A percentile compares a stretch with the other conserved stretches of the same genome.
phyloP scores from a whole-genome alignment of 1,140 invertebrate species.

The Scaptomyza hsui region DNA sequence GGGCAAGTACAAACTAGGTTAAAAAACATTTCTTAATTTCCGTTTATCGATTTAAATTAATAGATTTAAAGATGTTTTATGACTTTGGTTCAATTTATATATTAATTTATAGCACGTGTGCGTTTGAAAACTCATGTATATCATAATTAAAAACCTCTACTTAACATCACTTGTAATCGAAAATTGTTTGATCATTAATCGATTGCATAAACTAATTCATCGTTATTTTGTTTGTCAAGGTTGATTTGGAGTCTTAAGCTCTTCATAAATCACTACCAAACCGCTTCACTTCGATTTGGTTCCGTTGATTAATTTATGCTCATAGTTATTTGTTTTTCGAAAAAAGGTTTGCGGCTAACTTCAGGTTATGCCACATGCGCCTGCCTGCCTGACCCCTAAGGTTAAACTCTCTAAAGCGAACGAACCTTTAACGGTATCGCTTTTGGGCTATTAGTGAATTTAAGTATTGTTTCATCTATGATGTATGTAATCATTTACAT shows the following conservation, averaged over 20 bases:
- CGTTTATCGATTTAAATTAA: no score
- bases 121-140: neutral
- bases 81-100: no score
- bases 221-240: slow-evolving; percentile 53
- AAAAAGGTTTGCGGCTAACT: slow-evolving; percentile 14
- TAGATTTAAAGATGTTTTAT: no score
- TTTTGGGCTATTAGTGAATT: slow-evolving; percentile 21
- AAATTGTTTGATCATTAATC: slow-evolving; percentile 21
- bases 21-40: no score
- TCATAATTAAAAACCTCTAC: neutral
- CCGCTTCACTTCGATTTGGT: slow-evolving; percentile 33
- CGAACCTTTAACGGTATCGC: slow-evolving; percentile 28
- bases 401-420: neutral
- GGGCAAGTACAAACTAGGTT: no score
- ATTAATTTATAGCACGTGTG: no score
- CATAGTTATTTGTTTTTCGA: slow-evolving; percentile 27
- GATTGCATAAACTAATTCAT: slow-evolving; percentile 33
- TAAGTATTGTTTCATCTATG: slow-evolving; percentile 16
- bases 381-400: slow-evolving; percentile 1
- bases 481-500: slow-evolving; percentile 54
- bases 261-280: slow-evolving; percentile 36
- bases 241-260: slow-evolving; percentile 30
- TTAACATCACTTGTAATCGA: neutral
- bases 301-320: slow-evolving; percentile 39
- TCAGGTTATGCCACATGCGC: slow-evolving; percentile 18